Evolutionary conservation across 2,113 vertebrate species (phyloP).

Genomic region (Xiphophorus hellerii): DNA sequence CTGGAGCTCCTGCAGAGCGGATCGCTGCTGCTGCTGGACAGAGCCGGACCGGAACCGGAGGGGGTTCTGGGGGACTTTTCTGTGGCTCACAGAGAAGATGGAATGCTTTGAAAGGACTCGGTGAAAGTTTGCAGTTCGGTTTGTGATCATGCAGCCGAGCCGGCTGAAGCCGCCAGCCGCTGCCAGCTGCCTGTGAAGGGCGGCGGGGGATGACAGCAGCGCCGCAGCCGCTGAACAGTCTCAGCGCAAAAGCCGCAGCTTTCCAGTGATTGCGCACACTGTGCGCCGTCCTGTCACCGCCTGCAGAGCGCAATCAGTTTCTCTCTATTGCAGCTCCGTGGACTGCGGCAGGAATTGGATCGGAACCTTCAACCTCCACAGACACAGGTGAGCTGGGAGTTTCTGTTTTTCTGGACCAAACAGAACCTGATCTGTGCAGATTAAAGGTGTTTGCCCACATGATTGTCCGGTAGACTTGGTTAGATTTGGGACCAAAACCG

Average conservation of each 20-base stretch:
- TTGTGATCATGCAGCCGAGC: constrained; percentile 27
- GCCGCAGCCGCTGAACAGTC: constrained; percentile 10
- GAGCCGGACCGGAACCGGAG: background rate
- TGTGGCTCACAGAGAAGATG: constrained; percentile 30
- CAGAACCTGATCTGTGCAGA: background rate
- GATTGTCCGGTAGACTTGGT: too few species aligned
- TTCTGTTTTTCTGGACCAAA: background rate
- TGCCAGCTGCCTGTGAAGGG: constrained; percentile 17
- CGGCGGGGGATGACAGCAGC: constrained; percentile 54
- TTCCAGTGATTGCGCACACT: constrained; percentile 4
- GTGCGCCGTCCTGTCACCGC: background rate
- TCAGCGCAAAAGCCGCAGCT: constrained; percentile 4
- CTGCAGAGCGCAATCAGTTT: background rate
- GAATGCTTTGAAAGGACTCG: constrained; percentile 40
- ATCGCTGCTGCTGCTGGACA: background rate
- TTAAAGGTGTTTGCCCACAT: too few species aligned
- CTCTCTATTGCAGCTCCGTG: constrained; percentile 5
- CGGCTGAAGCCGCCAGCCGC: background rate
- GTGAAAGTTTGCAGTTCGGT: constrained; percentile 33
- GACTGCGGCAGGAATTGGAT: constrained; percentile 33
- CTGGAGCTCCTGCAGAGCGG: constrained; percentile 10
- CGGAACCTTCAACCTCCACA: background rate
- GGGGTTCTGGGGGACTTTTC: constrained; percentile 10
- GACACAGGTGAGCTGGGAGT: constrained; percentile 46
- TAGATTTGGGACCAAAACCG: too few species aligned